Conservation (phyloP, 2,888 invertebrate species). For the Sisyra terminalis region DNA sequence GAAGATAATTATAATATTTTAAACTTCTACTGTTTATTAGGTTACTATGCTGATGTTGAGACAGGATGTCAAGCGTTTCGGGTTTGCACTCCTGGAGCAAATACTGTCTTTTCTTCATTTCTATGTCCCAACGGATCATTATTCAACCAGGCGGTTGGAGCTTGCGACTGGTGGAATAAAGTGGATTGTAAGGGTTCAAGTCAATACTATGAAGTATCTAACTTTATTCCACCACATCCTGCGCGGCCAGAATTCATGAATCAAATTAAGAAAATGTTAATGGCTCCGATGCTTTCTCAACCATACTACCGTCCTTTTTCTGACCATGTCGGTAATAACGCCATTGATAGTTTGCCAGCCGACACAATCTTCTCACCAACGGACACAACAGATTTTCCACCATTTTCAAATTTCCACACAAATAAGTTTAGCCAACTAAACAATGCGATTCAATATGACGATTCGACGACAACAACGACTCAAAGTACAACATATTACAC, state of each 20-base stretch:
- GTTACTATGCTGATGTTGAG: conserved; percentile 47
- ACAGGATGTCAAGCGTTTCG: conserved; percentile 49
- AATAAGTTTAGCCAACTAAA: too few relatives aligned
- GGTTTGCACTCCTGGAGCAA: conserved; percentile 38
- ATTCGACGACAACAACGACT: neutral
- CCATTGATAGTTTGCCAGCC: neutral
- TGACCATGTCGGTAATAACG: neutral
- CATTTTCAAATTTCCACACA: too few relatives aligned
- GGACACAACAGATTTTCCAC: too few relatives aligned
- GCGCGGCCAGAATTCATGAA: conserved; percentile 38
- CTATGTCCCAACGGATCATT: conserved; percentile 50
- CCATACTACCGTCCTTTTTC: neutral
- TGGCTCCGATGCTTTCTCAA: conserved; percentile 25
- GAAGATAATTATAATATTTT: too few relatives aligned
- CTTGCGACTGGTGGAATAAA: conserved; percentile 54
- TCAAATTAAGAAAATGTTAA: conserved; percentile 38
- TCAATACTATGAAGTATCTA: conserved; percentile 27
- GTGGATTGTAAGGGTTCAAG: conserved; percentile 37
- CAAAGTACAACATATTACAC: neutral
- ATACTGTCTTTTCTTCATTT: conserved; percentile 35
- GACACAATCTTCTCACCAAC: too few relatives aligned
- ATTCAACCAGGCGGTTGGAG: conserved; percentile 46
- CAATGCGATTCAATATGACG: neutral
- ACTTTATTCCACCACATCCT: conserved; percentile 22
- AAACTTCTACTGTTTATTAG: conserved; percentile 29